Conservation (phyloP, 1,140 invertebrate genomes). For the Yoshiicerus persimilis region DNA sequence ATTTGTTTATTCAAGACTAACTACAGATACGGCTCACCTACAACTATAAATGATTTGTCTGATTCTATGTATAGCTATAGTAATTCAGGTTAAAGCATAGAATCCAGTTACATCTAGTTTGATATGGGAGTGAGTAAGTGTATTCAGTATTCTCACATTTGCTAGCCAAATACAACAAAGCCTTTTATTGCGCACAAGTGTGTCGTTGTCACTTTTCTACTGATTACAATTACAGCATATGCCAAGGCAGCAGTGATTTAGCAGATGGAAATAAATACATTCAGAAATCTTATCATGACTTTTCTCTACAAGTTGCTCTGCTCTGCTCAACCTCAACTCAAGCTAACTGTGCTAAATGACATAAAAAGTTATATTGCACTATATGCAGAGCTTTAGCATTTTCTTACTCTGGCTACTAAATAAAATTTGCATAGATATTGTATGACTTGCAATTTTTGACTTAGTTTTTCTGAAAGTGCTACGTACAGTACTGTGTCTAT, state of each 20-base stretch:
- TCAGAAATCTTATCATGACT: not conserved
- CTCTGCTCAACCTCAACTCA: not conserved
- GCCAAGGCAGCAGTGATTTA: not conserved
- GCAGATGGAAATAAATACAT: slow-evolving; percentile 13
- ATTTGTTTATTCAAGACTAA: not conserved
- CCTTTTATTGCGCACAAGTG: slow-evolving; percentile 7
- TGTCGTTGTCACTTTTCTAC: slow-evolving; percentile 15
- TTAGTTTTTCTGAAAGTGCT: not conserved
- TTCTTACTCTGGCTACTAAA: not conserved
- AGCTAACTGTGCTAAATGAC: not conserved
- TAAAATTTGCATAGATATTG: slow-evolving; percentile 28
- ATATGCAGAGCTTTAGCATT: not conserved
- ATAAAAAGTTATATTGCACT: not conserved
- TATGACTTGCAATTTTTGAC: not conserved
- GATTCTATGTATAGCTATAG: not conserved
- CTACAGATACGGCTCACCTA: not conserved
- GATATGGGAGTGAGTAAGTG: not conserved
- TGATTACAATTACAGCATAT: slow-evolving; percentile 12
- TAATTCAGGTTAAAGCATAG: no score
- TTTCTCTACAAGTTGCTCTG: not conserved
- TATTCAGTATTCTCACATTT: not conserved
- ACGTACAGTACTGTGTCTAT: not conserved
- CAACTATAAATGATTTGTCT: not conserved
- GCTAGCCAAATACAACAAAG: not conserved
- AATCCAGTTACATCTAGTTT: not conserved